These are phyloP conservation scores for Pseudomyrmex pallidus DNA, from an alignment of 1,140 invertebrate genomes.

Conservation along the genomic window DNA sequence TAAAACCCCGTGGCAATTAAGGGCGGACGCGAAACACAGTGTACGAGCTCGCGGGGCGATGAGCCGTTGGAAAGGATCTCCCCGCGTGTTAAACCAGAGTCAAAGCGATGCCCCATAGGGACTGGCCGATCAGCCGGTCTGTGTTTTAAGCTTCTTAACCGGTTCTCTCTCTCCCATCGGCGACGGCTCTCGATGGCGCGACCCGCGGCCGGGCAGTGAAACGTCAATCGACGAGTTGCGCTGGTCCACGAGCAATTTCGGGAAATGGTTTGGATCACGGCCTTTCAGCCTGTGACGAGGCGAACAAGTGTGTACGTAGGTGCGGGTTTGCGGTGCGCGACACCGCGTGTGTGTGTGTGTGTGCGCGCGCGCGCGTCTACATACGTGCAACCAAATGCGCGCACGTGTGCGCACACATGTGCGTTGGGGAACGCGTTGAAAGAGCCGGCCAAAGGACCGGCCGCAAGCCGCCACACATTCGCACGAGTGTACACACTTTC, in stretches of 20 bases:
- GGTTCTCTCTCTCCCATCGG: constrained; percentile 23
- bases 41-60: too few species aligned
- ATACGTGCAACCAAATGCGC: too few species aligned
- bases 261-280: constrained; percentile 62
- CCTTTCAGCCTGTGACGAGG: constrained; percentile 50
- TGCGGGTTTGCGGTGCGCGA: constrained; percentile 47
- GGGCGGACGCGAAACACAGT: not conserved
- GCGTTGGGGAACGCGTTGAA: constrained; percentile 17
- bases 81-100: constrained; percentile 43
- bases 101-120: constrained; percentile 32
- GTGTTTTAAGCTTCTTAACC: constrained; percentile 62
- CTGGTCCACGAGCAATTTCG: constrained; percentile 55
- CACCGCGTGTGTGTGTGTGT: not conserved
- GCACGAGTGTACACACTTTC: constrained; percentile 48
- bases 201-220: constrained; percentile 45
- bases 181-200: constrained; percentile 33
- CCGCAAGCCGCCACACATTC: constrained; percentile 50
- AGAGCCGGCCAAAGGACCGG: constrained; percentile 32
- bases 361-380: not conserved
- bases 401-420: not conserved
- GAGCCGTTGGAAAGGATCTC: not conserved
- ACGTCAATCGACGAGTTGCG: constrained; percentile 62
- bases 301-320: constrained; percentile 45
- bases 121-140: constrained; percentile 11
- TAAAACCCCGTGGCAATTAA: constrained; percentile 16